These are phyloP conservation scores for Tipula confusa DNA, from an alignment of 2,888 invertebrate genomes.

Conservation along the genomic window DNA sequence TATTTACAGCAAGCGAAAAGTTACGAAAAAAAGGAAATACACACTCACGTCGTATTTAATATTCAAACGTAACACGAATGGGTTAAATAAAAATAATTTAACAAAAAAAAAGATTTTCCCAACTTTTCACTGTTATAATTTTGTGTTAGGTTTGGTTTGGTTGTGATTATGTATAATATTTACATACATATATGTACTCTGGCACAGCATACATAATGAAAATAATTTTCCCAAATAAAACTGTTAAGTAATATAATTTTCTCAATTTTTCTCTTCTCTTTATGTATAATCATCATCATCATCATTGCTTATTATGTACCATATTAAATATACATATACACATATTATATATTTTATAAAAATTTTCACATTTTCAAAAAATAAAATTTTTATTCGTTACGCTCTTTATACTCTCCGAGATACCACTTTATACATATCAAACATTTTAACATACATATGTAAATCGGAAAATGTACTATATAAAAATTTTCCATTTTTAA, in stretches of 20 bases:
- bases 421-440: background rate
- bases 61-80: slow-evolving; percentile 29
- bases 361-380: slow-evolving; percentile 27
- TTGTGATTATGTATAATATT: slow-evolving; percentile 27
- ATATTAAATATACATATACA: background rate
- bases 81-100: slow-evolving; percentile 25
- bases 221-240: slow-evolving; percentile 13
- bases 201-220: background rate
- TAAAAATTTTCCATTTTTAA: background rate
- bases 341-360: background rate
- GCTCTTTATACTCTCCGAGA: background rate
- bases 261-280: background rate
- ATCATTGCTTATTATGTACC: background rate
- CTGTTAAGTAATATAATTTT: slow-evolving; percentile 15
- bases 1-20: background rate
- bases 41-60: slow-evolving; percentile 1
- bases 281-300: background rate
- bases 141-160: slow-evolving; percentile 30
- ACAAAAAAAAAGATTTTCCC: background rate
- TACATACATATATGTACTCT: background rate
- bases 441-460: background rate
- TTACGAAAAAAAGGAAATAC: background rate
- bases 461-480: background rate
- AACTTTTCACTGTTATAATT: slow-evolving; percentile 27
- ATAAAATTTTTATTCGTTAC: background rate